Conservation (phyloP, 2,888 invertebrate species). For the Ypsolopha sequella region DNA sequence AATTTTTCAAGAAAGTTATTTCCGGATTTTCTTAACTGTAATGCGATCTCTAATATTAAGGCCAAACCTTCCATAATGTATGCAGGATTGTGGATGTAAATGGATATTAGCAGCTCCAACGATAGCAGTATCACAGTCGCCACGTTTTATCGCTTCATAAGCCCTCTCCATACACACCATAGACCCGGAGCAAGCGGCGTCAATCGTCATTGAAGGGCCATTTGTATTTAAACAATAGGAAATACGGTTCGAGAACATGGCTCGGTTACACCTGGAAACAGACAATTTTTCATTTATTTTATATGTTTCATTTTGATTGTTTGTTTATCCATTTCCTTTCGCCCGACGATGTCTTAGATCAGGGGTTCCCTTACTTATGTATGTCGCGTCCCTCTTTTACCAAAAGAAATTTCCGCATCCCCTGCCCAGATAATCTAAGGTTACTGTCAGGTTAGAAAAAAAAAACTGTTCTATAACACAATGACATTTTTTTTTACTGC, state of each 20-base stretch:
- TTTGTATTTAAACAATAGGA: constrained; percentile 6
- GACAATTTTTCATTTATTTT: not conserved
- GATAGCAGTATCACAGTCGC: constrained; percentile 34
- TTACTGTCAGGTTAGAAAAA: no score
- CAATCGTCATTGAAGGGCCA: constrained; percentile 7
- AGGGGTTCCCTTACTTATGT: no score
- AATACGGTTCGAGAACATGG: constrained; percentile 8
- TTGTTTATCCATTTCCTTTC: no score
- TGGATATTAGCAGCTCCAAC: constrained; percentile 65
- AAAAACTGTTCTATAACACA: no score
- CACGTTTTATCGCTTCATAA: constrained; percentile 4
- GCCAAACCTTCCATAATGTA: constrained; percentile 7
- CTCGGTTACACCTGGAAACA: constrained; percentile 3
- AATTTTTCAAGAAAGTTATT: no score
- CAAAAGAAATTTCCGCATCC: no score
- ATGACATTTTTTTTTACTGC: no score
- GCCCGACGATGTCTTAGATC: no score
- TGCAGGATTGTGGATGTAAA: constrained; percentile 38
- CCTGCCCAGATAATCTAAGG: no score
- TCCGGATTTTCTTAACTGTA: no score
- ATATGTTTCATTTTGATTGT: not conserved
- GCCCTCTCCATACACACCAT: constrained; percentile 7
- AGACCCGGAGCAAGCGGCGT: constrained; percentile 5
- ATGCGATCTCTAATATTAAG: no score
- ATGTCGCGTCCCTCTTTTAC: no score